A percentile compares a stretch with the other conserved stretches of the same genome.
Conservation (phyloP, 2,888 invertebrate genomes). For the Ischnura elegans region DNA sequence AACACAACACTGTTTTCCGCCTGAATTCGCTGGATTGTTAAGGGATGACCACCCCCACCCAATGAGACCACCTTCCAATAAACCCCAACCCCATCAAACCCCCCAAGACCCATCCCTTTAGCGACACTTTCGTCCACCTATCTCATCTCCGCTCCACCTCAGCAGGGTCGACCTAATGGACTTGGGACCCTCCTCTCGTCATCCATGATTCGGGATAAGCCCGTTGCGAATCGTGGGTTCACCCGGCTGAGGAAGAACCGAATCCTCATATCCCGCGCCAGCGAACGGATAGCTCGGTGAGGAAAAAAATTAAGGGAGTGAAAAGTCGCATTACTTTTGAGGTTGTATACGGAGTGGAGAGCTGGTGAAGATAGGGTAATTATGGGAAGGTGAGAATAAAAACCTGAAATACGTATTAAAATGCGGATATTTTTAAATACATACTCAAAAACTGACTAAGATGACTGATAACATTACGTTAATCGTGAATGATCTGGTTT, state of each 20-base stretch:
- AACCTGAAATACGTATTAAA: background rate
- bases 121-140: background rate
- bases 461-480: too few relatives aligned
- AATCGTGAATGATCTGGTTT: too few relatives aligned
- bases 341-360: background rate
- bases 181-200: constrained; percentile 2
- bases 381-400: background rate
- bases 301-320: background rate
- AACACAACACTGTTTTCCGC: too few relatives aligned
- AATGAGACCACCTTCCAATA: background rate
- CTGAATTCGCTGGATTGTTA: background rate
- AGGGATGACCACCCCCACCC: constrained; percentile 30
- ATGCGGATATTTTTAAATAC: too few relatives aligned
- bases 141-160: background rate
- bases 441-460: too few relatives aligned
- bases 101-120: background rate
- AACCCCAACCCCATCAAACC: background rate
- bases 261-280: background rate
- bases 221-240: background rate
- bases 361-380: background rate
- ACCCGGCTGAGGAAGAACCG: background rate
- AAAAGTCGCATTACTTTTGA: background rate
- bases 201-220: constrained; percentile 59
- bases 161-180: background rate
- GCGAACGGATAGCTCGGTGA: background rate